Conservation (phyloP, 2,888 invertebrate genomes). For the Cordilura impudica region DNA sequence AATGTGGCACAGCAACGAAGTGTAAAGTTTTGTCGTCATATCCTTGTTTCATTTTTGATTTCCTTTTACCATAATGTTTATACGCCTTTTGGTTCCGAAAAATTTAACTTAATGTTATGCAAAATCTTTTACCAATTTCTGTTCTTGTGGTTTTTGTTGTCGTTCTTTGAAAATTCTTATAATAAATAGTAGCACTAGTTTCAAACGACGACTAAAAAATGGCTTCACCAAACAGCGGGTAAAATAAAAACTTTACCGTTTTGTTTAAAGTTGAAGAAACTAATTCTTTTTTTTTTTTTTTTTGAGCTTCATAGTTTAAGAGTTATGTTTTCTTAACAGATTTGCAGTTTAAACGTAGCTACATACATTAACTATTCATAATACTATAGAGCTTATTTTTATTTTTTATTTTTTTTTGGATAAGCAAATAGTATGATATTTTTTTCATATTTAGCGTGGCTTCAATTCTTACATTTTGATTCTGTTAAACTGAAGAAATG, state of each 20-base stretch:
- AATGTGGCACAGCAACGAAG: neutral
- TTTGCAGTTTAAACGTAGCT: constrained; percentile 40
- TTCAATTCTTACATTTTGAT: neutral
- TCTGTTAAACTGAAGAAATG: neutral
- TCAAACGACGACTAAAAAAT: neutral
- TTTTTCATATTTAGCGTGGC: constrained; percentile 4
- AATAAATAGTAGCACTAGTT: constrained; percentile 47
- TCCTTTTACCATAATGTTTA: constrained; percentile 12
- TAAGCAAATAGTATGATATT: neutral
- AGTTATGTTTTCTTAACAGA: constrained; percentile 26
- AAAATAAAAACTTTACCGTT: constrained; percentile 46
- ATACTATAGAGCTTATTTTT: neutral
- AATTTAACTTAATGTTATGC: constrained; percentile 46
- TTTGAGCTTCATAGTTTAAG: constrained; percentile 2
- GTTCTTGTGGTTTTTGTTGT: constrained; percentile 23
- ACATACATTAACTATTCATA: constrained; percentile 31
- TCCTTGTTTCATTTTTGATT: neutral
- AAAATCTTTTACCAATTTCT: constrained; percentile 47
- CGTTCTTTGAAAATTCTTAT: constrained; percentile 25
- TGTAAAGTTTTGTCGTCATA: neutral
- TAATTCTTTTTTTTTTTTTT: constrained; percentile 6
- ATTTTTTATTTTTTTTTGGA: neutral
- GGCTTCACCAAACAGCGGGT: constrained; percentile 26
- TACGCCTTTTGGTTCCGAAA: constrained; percentile 45
- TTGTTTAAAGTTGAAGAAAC: constrained; percentile 43